These are phyloP conservation scores for Chrosomus eos DNA, from an alignment of 2,797 vertebrate species.

Conservation along the genomic window DNA sequence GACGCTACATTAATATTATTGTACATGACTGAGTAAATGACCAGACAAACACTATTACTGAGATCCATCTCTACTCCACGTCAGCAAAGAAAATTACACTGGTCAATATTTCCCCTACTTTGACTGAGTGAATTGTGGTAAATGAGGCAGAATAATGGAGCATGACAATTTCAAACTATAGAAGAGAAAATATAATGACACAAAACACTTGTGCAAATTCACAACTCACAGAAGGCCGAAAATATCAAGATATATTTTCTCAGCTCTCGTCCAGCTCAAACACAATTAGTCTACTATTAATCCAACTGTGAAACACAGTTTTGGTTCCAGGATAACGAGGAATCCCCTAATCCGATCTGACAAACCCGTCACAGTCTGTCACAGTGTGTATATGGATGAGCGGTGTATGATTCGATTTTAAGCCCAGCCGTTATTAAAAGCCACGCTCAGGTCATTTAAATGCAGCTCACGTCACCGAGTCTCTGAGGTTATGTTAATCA, in stretches of 20 bases:
- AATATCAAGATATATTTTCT: not conserved
- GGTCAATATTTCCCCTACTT: not conserved
- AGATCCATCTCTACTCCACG: not conserved
- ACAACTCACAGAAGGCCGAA: not conserved
- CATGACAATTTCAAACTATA: not conserved
- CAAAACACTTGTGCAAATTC: not conserved
- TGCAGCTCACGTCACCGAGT: slow-evolving; percentile 2
- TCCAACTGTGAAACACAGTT: not conserved
- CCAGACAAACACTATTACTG: not conserved
- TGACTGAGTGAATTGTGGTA: not conserved
- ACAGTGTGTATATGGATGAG: not conserved
- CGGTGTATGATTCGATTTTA: not conserved
- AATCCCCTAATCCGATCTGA: slow-evolving; percentile 10
- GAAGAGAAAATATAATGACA: not conserved
- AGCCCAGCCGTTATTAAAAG: slow-evolving; percentile 16
- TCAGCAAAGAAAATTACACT: not conserved
- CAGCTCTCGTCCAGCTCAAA: not conserved
- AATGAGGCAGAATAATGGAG: slow-evolving; percentile 10
- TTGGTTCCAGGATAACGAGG: not conserved
- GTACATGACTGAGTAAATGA: not conserved
- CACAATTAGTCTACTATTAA: not conserved
- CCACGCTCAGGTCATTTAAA: slow-evolving; percentile 32
- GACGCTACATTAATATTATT: not conserved
- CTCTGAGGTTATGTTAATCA: slow-evolving; percentile 33
- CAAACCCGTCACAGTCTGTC: not conserved